A percentile compares a stretch with the other conserved stretches of the same genome.
Conservation (phyloP, 2,113 vertebrate genomes). For the Dromas ardeola region DNA sequence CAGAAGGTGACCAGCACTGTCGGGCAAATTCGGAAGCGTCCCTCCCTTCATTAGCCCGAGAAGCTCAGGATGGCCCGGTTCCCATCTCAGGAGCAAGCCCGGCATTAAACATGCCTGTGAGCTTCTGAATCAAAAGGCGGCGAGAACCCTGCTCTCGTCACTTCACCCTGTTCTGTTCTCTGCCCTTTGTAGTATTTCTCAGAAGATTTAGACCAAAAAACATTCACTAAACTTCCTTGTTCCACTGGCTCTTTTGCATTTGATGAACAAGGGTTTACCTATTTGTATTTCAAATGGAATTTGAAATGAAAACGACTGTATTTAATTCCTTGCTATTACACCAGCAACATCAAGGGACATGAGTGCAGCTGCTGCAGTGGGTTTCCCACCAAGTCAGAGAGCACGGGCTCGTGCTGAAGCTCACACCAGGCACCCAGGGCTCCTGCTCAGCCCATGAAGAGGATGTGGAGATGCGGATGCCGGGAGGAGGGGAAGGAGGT, state of each 20-base stretch:
- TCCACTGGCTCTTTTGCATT: not conserved
- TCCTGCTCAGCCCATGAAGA: not conserved
- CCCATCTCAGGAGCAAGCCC: not conserved
- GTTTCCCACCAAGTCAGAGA: not conserved
- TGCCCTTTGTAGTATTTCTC: not conserved
- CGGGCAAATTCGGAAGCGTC: not conserved
- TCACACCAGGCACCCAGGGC: not conserved
- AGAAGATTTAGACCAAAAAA: not conserved
- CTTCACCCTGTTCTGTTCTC: not conserved
- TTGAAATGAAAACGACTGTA: not conserved
- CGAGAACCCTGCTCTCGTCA: fast-evolving
- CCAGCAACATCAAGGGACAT: not conserved
- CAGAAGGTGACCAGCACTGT: not conserved
- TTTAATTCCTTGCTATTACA: not conserved
- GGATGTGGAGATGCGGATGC: not conserved
- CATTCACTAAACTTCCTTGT: not conserved
- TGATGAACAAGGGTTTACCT: not conserved
- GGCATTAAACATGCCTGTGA: not conserved
- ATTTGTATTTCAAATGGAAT: constrained; percentile 44
- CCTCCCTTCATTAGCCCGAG: fast-evolving
- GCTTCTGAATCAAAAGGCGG: not conserved
- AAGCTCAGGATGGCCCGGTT: not conserved
- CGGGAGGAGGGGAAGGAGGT: not conserved
- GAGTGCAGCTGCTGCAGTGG: not conserved
- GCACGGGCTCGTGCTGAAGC: fast-evolving